phyloP scores from a whole-genome alignment of 1,140 invertebrate genomes.

The Scaptomyza hsui region DNA sequence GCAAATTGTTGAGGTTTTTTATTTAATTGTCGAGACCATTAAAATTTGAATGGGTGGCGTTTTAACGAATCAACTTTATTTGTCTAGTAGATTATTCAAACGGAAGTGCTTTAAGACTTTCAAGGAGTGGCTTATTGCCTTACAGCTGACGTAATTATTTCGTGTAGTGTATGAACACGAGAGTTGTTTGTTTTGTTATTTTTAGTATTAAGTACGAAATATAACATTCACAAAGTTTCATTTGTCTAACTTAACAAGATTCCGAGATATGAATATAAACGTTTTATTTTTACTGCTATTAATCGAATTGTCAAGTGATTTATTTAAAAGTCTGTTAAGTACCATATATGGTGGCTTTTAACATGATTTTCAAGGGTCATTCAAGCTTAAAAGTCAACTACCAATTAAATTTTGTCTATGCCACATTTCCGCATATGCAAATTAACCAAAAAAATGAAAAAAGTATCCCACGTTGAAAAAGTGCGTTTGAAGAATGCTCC shows the following conservation, averaged over 20 bases:
- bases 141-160: not conserved
- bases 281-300: not conserved
- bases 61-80: not conserved
- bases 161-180: not conserved
- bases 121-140: no score
- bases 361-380: slow-evolving; percentile 26
- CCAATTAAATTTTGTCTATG: slow-evolving; percentile 36
- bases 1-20: slow-evolving; percentile 62
- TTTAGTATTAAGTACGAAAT: not conserved
- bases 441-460: slow-evolving; percentile 8
- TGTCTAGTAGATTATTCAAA: no score
- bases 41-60: not conserved
- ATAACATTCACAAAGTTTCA: not conserved
- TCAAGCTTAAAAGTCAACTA: slow-evolving; percentile 36
- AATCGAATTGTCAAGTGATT: not conserved
- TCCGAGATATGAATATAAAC: slow-evolving; percentile 1
- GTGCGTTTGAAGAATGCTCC: slow-evolving; percentile 31
- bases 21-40: slow-evolving; percentile 61
- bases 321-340: not conserved
- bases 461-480: slow-evolving; percentile 4
- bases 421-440: slow-evolving; percentile 41
- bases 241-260: not conserved
- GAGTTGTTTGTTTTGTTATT: not conserved
- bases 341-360: slow-evolving; percentile 11
- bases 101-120: no score